phyloP scores from a whole-genome alignment of 2,113 vertebrate genomes.

The Pedetes capensis region DNA sequence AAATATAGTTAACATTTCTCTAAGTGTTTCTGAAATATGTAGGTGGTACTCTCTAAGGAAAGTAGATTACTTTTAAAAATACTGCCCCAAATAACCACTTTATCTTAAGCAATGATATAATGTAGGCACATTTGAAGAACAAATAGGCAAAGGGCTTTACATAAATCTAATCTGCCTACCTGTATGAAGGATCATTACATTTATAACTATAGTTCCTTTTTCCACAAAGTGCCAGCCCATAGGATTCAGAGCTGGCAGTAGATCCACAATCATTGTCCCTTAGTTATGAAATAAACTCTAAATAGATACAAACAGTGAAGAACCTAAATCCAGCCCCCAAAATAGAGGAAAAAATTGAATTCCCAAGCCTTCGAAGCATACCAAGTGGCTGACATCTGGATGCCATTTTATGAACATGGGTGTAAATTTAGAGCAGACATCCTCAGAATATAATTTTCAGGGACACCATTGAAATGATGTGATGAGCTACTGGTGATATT shows the following conservation, averaged over 20 bases:
- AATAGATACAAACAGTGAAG: background rate
- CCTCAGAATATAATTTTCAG: constrained; percentile 26
- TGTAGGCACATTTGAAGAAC: constrained; percentile 40
- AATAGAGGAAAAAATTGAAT: background rate
- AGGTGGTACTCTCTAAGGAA: background rate
- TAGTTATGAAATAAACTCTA: background rate
- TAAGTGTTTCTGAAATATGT: constrained; percentile 34
- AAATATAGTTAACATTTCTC: background rate
- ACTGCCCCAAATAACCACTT: constrained; percentile 24
- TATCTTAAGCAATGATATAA: constrained; percentile 6
- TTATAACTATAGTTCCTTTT: background rate
- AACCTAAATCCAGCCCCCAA: background rate
- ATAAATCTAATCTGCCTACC: constrained; percentile 20
- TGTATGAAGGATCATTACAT: background rate
- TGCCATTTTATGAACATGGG: background rate
- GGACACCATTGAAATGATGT: background rate
- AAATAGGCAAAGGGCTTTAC: background rate
- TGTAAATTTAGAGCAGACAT: background rate
- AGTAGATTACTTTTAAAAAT: constrained; percentile 50
- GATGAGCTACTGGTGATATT: background rate
- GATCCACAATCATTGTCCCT: background rate
- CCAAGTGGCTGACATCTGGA: background rate
- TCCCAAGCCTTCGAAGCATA: background rate
- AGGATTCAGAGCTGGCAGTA: background rate
- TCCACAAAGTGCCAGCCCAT: background rate